phyloP scores from a whole-genome alignment of 1,140 invertebrate genomes.

The Sycophila sp. region DNA sequence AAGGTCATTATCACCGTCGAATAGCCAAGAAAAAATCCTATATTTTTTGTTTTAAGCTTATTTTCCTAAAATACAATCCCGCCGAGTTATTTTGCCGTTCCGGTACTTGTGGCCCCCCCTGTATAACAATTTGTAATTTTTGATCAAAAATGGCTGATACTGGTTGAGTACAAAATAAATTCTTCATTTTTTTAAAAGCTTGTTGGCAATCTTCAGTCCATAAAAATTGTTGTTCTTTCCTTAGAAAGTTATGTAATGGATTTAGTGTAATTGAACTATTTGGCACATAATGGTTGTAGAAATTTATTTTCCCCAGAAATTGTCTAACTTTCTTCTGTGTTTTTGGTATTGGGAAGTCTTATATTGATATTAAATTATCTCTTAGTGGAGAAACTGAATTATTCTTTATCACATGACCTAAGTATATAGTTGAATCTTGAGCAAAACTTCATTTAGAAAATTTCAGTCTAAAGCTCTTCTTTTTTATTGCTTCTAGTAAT shows the following conservation, averaged over 20 bases:
- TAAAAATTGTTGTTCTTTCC: background rate
- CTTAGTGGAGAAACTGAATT: slow-evolving; percentile 17
- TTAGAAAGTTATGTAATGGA: background rate
- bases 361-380: slow-evolving; percentile 36
- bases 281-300: background rate
- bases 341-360: background rate
- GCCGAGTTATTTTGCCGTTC: too few relatives aligned
- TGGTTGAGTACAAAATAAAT: background rate
- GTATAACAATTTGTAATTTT: too few relatives aligned
- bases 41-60: too few relatives aligned
- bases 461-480: slow-evolving; percentile 15
- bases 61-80: too few relatives aligned
- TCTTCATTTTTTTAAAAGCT: background rate
- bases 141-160: background rate
- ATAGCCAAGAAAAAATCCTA: too few relatives aligned
- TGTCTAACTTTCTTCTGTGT: slow-evolving; percentile 7
- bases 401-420: slow-evolving; percentile 3
- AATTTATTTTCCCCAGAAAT: slow-evolving; percentile 12
- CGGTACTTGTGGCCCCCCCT: too few relatives aligned
- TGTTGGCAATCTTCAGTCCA: background rate
- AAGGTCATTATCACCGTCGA: too few relatives aligned
- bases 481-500: background rate
- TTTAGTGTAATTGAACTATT: background rate
- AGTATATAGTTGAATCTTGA: background rate
- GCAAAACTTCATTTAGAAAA: slow-evolving; percentile 5